A percentile compares a stretch with the other conserved stretches of the same genome.
Evolutionary conservation across 2,113 vertebrate species (phyloP).

Genomic region (Vicugna pacos): DNA sequence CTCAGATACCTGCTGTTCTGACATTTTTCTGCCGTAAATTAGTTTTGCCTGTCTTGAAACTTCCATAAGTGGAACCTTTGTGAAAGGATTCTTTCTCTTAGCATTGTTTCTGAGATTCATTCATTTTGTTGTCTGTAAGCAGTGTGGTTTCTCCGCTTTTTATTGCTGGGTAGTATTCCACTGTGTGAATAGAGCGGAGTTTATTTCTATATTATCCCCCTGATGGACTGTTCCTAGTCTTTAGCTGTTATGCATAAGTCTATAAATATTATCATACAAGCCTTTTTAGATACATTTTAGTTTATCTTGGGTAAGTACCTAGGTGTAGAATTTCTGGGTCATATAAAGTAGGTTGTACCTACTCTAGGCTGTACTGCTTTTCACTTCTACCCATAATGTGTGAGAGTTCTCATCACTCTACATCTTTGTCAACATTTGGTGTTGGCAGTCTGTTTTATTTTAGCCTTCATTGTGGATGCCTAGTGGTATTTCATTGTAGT

Average conservation of each 20-base stretch:
- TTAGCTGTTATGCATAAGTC: not conserved
- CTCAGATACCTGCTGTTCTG: not conserved
- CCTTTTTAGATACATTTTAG: not conserved
- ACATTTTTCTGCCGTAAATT: conserved; percentile 1
- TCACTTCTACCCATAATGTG: not conserved
- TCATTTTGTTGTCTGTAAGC: not conserved
- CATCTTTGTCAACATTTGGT: not conserved
- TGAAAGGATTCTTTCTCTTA: not conserved
- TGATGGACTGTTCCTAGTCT: not conserved
- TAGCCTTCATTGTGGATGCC: not conserved
- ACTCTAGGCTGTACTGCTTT: not conserved
- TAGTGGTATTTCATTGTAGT: not conserved
- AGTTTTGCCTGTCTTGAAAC: not conserved
- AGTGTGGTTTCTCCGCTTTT: not conserved
- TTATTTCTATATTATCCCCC: not conserved
- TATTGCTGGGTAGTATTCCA: not conserved
- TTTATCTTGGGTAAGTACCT: not conserved
- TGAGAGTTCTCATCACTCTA: not conserved
- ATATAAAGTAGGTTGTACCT: not conserved
- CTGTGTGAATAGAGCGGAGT: not conserved
- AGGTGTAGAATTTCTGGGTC: not conserved
- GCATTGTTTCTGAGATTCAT: not conserved
- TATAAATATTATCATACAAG: not conserved
- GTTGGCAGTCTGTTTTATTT: not conserved
- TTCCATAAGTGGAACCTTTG: not conserved